phyloP scores from a whole-genome alignment of 1,140 invertebrate species.

The Drosophila takahashii region DNA sequence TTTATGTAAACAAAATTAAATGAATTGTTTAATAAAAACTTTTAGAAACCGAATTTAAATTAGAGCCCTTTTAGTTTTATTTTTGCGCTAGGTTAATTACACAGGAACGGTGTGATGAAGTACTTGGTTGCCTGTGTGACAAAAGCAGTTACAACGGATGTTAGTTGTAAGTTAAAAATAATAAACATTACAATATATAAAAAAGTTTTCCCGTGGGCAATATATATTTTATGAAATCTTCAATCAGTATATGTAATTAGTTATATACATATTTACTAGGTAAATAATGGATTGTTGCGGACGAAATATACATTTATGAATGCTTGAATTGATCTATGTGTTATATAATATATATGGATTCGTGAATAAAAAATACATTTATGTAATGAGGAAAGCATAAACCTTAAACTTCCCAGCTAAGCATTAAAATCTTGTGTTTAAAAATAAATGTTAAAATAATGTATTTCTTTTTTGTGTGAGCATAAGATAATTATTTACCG shows the following conservation, averaged over 20 bases:
- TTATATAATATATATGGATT: background rate
- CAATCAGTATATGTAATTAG: background rate
- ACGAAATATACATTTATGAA: conserved; percentile 15
- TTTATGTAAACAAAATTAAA: no score
- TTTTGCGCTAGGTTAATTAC: no score
- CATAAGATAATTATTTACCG: conserved; percentile 4
- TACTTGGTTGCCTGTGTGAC: no score
- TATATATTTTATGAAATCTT: background rate
- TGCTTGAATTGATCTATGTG: conserved; percentile 1
- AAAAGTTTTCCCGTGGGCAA: background rate
- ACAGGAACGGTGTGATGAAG: no score
- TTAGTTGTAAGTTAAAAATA: background rate
- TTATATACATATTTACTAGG: conserved; percentile 13
- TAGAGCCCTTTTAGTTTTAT: no score
- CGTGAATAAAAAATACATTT: background rate
- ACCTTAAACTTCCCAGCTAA: background rate
- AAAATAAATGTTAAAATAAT: background rate
- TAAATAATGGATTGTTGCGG: conserved; percentile 6
- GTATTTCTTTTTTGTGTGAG: background rate
- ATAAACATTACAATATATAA: background rate
- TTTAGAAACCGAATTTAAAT: no score
- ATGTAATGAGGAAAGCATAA: background rate
- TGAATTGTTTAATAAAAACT: no score
- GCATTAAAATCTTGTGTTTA: conserved; percentile 4
- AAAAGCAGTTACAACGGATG: background rate